Conservation (phyloP, 2,888 invertebrate species). For the Cotesia congregata region DNA sequence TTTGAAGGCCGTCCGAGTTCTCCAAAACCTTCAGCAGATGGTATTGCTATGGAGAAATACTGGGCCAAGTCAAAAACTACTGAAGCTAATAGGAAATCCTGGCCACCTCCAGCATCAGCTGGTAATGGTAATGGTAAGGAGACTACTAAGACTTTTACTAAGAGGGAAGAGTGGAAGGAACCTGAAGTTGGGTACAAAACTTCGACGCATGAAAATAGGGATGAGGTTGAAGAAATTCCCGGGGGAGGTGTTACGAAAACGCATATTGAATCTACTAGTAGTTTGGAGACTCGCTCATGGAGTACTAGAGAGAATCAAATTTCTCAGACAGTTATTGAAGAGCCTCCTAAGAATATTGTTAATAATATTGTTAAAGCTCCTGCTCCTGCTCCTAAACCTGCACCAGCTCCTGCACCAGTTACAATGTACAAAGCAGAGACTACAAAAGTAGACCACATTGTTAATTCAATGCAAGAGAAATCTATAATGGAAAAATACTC, state of each 20-base stretch:
- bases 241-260: conserved; percentile 62
- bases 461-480: conserved; percentile 66
- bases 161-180: conserved; percentile 61
- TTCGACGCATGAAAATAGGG: conserved; percentile 58
- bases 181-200: conserved; percentile 62
- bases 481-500: conserved; percentile 64
- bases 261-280: conserved; percentile 63
- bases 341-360: conserved; percentile 35
- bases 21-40: conserved; percentile 76
- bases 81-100: conserved; percentile 71
- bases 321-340: conserved; percentile 55
- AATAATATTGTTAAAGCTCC: conserved; percentile 26
- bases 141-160: conserved; percentile 57
- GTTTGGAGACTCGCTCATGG: conserved; percentile 64
- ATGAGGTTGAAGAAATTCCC: conserved; percentile 60
- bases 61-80: conserved; percentile 75
- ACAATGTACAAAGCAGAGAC: conserved; percentile 70
- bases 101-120: conserved; percentile 69
- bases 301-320: conserved; percentile 58
- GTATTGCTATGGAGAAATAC: conserved; percentile 78
- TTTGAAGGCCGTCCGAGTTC: conserved; percentile 60
- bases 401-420: conserved; percentile 56
- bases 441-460: conserved; percentile 66
- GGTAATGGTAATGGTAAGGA: no score
- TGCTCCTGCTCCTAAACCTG: conserved; percentile 46